phyloP scores from a whole-genome alignment of 2,888 invertebrate genomes.

The Oxystoma pomonae region DNA sequence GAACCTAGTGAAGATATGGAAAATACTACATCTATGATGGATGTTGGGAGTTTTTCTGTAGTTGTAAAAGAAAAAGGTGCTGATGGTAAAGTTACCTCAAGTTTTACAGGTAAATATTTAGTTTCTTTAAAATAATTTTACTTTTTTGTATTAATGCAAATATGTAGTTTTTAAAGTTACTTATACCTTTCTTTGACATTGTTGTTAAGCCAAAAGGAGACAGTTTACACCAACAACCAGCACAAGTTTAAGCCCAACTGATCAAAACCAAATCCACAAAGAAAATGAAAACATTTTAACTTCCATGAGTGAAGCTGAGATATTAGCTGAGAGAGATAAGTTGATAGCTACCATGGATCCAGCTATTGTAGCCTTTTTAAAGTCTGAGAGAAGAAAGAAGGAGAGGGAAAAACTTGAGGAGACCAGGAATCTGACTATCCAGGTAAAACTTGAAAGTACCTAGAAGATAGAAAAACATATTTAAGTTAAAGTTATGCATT shows the following conservation, averaged over 20 bases:
- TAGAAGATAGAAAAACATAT: too few relatives aligned
- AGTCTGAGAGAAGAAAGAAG: constrained; percentile 46
- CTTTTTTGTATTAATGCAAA: too few relatives aligned
- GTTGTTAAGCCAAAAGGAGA: not conserved
- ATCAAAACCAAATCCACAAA: constrained; percentile 61
- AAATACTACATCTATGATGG: constrained; percentile 21
- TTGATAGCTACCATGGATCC: constrained; percentile 63
- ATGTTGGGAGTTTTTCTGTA: constrained; percentile 35
- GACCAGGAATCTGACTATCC: constrained; percentile 27
- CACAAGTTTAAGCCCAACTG: constrained; percentile 45
- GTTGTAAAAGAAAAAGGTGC: constrained; percentile 27
- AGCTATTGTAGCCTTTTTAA: constrained; percentile 62
- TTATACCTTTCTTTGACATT: too few relatives aligned
- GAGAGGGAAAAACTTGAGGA: constrained; percentile 9
- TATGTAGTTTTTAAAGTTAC: too few relatives aligned
- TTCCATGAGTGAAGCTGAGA: constrained; percentile 69
- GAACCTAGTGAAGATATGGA: constrained; percentile 9
- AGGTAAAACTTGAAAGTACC: too few relatives aligned
- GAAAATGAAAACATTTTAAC: constrained; percentile 67
- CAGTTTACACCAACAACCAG: not conserved
- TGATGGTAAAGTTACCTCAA: constrained; percentile 41
- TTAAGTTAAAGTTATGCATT: too few relatives aligned
- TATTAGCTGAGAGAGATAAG: constrained; percentile 67
- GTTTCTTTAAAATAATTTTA: too few relatives aligned
- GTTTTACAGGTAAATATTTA: too few relatives aligned